Evolutionary conservation across 2,113 vertebrate species (phyloP), one percentile per base, ranked within the genome.

Genomic region (Clinocottus analis): DNA sequence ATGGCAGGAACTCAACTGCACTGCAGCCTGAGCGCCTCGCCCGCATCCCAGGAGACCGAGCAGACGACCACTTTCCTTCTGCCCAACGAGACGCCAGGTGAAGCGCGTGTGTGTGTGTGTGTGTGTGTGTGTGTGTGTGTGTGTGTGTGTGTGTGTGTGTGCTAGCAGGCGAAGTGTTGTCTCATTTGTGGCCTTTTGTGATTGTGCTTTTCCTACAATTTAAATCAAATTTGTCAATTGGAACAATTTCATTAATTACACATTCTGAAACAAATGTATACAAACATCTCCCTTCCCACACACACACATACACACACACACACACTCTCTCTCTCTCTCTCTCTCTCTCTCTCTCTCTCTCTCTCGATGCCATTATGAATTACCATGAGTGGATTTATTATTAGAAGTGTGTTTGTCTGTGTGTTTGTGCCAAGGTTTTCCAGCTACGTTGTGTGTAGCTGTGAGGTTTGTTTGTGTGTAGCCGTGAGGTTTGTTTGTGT

Each of bases 341-440:
- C n/a, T n/a, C n/a, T n/a, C n/a, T n/a, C n/a, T n/a, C n/a, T n/a
- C n/a, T n/a, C n/a, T n/a, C n/a, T n/a, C n/a, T n/a, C n/a, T n/a
- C n/a, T 31, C 4, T 27, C 6, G 25, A 60, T 37, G 33, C 39
- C 62, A 72, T 70, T 23, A 64, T 69, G 33, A 72, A 63, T 76
- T 37, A 69, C 21, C 31, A 47, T 41, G 7, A 80, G 27, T 58
- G 16, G 33, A 73, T 64, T 25, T 77, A 85, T 73, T 73, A 77
- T 69, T 85, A 69, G 56, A 51, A 27, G 61, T 23, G 35, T 23
- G 29, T 10, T 29, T 65, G 60, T 5, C 47, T 63, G 65, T 31
- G 19, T 73, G 35, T 56, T 29, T 51, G 39, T 41, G 47, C 45
- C 41, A 62, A n/a, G 43, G 45, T 58, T 41, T 37, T 23, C 29